Percentiles rank a stretch among this genome's conserved stretches.
These are phyloP conservation scores for Zalophus californianus DNA, from an alignment of 2,797 vertebrate genomes.

Conservation along the genomic window DNA sequence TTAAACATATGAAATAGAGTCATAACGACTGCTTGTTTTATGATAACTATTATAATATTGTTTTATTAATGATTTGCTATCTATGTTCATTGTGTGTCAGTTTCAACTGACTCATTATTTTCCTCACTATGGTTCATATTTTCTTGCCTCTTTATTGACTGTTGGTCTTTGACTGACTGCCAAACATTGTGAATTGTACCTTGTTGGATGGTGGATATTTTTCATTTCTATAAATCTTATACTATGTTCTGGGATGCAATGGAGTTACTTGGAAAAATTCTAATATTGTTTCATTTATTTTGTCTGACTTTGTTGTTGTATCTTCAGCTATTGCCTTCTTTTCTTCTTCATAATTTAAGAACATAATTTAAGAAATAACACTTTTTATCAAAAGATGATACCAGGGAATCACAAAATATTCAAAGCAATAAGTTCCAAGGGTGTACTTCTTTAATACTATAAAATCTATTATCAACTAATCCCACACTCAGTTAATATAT, in stretches of 20 bases:
- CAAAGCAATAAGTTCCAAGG: neutral
- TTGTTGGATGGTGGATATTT: neutral
- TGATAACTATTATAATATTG: neutral
- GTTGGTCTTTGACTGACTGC: neutral
- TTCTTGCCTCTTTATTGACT: neutral
- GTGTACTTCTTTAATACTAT: neutral
- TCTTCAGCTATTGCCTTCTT: neutral
- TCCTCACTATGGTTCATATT: neutral
- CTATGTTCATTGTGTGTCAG: neutral
- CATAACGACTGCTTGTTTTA: neutral
- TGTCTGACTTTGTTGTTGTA: neutral
- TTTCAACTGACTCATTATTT: constrained; percentile 13
- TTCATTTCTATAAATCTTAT: neutral
- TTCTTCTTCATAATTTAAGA: neutral
- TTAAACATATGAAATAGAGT: neutral
- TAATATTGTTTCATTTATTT: neutral
- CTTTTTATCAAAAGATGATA: neutral
- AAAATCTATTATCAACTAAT: neutral
- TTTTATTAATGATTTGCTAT: neutral
- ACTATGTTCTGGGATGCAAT: neutral
- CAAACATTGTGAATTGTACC: neutral
- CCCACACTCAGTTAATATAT: neutral
- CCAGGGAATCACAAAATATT: neutral
- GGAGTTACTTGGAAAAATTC: neutral
- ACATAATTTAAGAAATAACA: neutral